phyloP scores from a whole-genome alignment of 2,888 invertebrate genomes.

The Azorinus chamasolen region DNA sequence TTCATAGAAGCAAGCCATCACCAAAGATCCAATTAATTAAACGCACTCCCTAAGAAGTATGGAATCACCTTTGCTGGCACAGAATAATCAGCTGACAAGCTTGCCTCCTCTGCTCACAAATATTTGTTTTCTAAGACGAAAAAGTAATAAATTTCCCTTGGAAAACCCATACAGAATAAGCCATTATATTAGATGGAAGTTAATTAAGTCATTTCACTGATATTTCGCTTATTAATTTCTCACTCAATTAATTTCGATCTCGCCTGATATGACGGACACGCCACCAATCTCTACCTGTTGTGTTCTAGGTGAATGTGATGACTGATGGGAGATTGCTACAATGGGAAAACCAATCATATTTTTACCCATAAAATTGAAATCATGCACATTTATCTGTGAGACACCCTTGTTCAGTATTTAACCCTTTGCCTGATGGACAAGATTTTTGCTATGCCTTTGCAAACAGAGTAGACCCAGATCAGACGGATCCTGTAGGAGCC shows the following conservation, averaged over 20 bases:
- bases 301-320: neutral
- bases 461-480: no score
- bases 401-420: neutral
- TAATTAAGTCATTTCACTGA: slow-evolving; percentile 61
- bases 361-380: slow-evolving; percentile 8
- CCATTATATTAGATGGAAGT: slow-evolving; percentile 25
- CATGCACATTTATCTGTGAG: slow-evolving; percentile 6
- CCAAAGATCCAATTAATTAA: slow-evolving; percentile 50
- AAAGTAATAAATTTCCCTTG: slow-evolving; percentile 49
- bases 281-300: slow-evolving; percentile 47
- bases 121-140: slow-evolving; percentile 56
- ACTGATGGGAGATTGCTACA: neutral
- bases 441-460: no score
- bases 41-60: slow-evolving; percentile 4
- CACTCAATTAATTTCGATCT: slow-evolving; percentile 63
- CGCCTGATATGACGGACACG: slow-evolving; percentile 28
- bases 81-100: slow-evolving; percentile 36
- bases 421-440: no score
- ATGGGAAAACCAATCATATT: slow-evolving; percentile 6
- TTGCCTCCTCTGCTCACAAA: slow-evolving; percentile 38
- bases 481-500: no score
- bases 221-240: slow-evolving; percentile 65
- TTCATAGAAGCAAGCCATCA: slow-evolving; percentile 36
- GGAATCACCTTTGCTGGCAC: slow-evolving; percentile 6
- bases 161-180: slow-evolving; percentile 27